Evolutionary conservation across 2,888 invertebrate species (phyloP), one percentile per base, ranked within the genome.

Genomic region (Ormyrus labotus): DNA sequence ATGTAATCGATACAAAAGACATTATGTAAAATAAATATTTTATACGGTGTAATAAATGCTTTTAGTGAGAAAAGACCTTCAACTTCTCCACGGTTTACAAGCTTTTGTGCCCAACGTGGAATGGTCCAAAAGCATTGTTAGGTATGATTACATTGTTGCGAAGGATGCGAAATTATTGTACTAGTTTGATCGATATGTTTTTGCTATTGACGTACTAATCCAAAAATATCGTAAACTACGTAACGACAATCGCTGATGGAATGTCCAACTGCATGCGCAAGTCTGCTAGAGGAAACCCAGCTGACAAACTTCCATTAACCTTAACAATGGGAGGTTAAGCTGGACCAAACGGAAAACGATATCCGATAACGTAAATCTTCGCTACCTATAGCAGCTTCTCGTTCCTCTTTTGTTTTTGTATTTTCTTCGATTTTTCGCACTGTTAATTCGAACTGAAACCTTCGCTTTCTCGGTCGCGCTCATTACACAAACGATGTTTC

Each of bases 261-360:
- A 83, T 83, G 83, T 80, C 83, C 82, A 78, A 70, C 60, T 65
- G 65, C 58, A 51, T 19, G 67, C 58, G 34, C 19, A 48, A 19
- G 1, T 19, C 19, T 19, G 19, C 19, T 34, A 7, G 65, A 60
- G 57, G 13, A 19, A 83, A 82, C 80, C 84, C 84, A 84, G 84
- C 85, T 83, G 86, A 84, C 86, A 85, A 87, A 86, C 85, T 86
- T 84, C 84, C 85, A 85, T 88, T 88, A 87, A 85, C 83, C 83
- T 87, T 83, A 69, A 83, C 86, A 85, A 85, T 83, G 85, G 69
- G 68, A 67, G 67, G 86, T 85, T 86, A 84, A 87, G 85, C 84
- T 83, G 84, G 82, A 84, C 84, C 85, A 86, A 88, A 88, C 85
- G 88, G 84, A 87, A 88, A 88, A 87, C 88, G 85, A 88, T 87